Conservation (phyloP, 2,113 vertebrate species). For the Sceloporus undulatus region DNA sequence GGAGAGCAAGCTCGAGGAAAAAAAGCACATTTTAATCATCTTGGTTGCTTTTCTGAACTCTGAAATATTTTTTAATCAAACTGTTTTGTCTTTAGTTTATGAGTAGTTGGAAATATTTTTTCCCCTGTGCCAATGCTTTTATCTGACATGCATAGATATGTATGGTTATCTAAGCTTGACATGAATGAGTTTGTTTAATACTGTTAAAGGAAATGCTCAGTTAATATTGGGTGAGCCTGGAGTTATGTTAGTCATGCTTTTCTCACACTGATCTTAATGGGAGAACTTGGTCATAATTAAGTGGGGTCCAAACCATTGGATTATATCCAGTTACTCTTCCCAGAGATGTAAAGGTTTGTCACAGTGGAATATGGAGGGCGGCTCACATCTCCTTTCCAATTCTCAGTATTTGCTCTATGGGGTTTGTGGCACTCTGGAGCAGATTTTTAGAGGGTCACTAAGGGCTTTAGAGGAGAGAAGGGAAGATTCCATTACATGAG, state of each 20-base stretch:
- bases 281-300: not conserved
- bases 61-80: not conserved
- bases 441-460: not conserved
- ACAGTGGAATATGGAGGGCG: not conserved
- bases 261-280: not conserved
- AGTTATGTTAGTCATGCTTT: not conserved
- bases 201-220: not conserved
- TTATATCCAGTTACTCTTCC: not conserved
- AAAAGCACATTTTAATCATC: not conserved
- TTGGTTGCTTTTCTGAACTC: not conserved
- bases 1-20: slow-evolving; percentile 8
- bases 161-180: not conserved
- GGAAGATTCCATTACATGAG: not conserved
- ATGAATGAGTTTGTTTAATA: not conserved
- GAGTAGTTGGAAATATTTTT: slow-evolving; percentile 21
- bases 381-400: not conserved
- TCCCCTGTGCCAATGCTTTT: not conserved
- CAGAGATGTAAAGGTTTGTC: not conserved
- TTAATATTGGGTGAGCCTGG: not conserved
- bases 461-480: no score
- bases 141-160: not conserved
- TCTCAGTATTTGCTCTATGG: not conserved
- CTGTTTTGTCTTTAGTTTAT: not conserved
- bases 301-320: not conserved
- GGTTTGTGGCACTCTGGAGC: not conserved